Evolutionary conservation across 1,140 invertebrate genomes (phyloP).

Genomic region (Branchinecta lindahli): DNA sequence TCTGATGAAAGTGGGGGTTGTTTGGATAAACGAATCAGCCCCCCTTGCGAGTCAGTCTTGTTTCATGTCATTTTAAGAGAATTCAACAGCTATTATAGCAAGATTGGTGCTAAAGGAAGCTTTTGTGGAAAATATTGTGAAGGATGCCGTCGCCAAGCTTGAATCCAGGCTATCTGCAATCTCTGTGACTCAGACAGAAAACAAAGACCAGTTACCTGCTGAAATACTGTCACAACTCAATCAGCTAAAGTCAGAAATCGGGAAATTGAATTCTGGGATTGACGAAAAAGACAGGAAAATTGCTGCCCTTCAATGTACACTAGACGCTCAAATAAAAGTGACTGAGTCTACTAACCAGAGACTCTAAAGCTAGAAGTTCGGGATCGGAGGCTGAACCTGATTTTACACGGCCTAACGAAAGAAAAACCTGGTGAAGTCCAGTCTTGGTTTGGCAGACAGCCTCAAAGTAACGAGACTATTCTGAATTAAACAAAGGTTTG

Average conservation of each 20-base stretch:
- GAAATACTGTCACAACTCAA: not conserved
- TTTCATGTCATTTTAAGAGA: not conserved
- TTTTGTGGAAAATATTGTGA: not conserved
- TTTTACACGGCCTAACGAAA: too few species aligned
- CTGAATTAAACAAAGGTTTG: too few species aligned
- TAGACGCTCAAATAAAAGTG: too few species aligned
- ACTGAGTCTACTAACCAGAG: not conserved
- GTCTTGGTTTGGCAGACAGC: too few species aligned
- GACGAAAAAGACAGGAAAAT: not conserved
- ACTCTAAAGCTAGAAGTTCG: not conserved
- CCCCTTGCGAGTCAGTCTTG: not conserved
- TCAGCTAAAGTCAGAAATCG: not conserved
- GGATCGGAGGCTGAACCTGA: not conserved
- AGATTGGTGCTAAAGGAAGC: not conserved
- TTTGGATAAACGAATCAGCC: not conserved
- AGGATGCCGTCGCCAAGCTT: not conserved
- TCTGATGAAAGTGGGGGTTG: too few species aligned
- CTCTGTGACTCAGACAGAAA: slow-evolving; percentile 1
- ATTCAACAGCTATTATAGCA: slow-evolving; percentile 2
- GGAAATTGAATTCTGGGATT: not conserved
- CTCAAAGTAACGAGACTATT: too few species aligned
- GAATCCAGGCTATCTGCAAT: slow-evolving; percentile 6
- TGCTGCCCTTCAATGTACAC: not conserved
- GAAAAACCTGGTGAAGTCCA: too few species aligned
- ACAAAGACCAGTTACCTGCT: not conserved